Conservation (phyloP, 2,797 vertebrate genomes). For the Diglossa cyanea region DNA sequence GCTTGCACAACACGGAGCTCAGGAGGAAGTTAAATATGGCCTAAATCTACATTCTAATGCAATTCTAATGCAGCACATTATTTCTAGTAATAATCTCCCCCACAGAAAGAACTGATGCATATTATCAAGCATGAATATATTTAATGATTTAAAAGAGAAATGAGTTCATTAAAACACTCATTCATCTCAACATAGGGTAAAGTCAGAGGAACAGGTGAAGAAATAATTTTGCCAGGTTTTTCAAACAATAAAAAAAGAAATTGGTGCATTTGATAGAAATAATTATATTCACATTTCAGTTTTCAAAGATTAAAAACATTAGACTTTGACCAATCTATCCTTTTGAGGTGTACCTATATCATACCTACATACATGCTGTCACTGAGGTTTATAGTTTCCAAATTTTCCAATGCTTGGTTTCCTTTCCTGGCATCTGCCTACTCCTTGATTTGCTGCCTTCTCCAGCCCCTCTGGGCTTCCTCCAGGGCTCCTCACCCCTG, state of each 20-base stretch:
- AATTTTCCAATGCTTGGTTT: background rate
- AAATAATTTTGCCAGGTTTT: background rate
- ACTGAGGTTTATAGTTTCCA: background rate
- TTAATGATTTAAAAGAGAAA: slow-evolving; percentile 40
- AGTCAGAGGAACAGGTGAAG: background rate
- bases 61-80: slow-evolving; percentile 24
- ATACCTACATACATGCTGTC: background rate
- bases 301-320: background rate
- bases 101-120: slow-evolving; percentile 15
- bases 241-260: background rate
- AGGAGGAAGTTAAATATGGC: slow-evolving; percentile 32
- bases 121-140: slow-evolving; percentile 12
- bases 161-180: slow-evolving; percentile 1
- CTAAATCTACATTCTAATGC: slow-evolving; percentile 33
- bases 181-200: background rate
- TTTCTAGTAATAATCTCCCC: slow-evolving; percentile 15
- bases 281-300: background rate
- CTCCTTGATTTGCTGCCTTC: background rate
- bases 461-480: background rate
- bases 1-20: background rate
- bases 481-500: background rate
- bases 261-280: background rate
- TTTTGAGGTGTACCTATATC: background rate
- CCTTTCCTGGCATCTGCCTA: background rate
- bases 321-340: background rate